These are phyloP conservation scores for Orientallactaga sibirica DNA, from an alignment of 2,797 vertebrate species.

Conservation along the genomic window DNA sequence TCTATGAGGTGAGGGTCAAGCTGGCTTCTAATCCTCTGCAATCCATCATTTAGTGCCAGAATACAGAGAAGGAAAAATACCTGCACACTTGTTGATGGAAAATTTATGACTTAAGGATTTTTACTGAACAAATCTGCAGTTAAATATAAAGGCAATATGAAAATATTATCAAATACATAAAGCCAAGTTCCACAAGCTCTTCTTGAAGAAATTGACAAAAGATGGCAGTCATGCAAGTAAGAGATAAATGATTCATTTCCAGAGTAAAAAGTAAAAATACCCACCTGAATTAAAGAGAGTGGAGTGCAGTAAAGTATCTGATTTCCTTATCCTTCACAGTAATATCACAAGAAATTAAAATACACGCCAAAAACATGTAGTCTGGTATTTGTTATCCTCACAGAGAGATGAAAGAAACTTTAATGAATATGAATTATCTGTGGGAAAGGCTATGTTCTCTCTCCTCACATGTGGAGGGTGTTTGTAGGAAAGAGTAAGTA, in stretches of 20 bases:
- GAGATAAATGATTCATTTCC: neutral
- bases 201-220: slow-evolving; percentile 11
- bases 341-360: neutral
- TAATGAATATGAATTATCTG: neutral
- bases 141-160: neutral
- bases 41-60: neutral
- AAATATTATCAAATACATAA: slow-evolving; percentile 16
- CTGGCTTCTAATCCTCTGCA: neutral
- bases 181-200: slow-evolving; percentile 2
- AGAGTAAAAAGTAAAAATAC: slow-evolving; percentile 6
- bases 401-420: neutral
- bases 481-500: neutral
- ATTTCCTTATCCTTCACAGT: neutral
- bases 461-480: neutral
- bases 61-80: neutral
- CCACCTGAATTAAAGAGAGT: neutral
- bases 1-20: neutral
- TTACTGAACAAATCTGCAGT: neutral
- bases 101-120: neutral
- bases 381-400: neutral
- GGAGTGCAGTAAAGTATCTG: neutral
- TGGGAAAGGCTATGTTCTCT: neutral
- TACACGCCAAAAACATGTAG: too few relatives aligned
- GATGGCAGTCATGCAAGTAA: neutral
- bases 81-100: neutral